Percentiles rank a stretch among this genome's conserved stretches.
Conservation (phyloP, 2,797 vertebrate genomes). For the Falco peregrinus region DNA sequence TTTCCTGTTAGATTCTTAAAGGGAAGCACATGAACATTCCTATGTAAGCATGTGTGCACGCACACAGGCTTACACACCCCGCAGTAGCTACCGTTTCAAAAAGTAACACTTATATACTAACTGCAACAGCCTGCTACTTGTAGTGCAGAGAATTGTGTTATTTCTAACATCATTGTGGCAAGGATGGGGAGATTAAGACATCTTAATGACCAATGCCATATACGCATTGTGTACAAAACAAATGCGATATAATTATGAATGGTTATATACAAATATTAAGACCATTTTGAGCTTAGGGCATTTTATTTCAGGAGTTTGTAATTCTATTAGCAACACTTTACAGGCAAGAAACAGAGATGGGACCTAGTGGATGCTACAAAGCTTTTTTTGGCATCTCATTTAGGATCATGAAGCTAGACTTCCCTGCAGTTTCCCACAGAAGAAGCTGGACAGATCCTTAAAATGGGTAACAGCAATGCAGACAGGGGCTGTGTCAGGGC, state of each 20-base stretch:
- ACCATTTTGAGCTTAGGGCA: neutral
- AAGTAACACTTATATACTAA: neutral
- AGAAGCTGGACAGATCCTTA: neutral
- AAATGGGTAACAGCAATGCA: neutral
- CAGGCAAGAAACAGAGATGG: neutral
- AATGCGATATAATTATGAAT: neutral
- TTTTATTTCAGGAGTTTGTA: neutral
- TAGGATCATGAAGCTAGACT: neutral
- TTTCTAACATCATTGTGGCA: neutral
- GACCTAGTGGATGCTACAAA: neutral
- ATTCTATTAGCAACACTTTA: neutral
- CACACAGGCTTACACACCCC: neutral
- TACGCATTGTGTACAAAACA: neutral
- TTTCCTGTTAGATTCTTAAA: neutral
- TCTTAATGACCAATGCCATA: neutral
- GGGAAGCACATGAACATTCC: neutral
- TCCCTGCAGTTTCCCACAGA: neutral
- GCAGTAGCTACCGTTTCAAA: neutral
- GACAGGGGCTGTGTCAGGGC: neutral
- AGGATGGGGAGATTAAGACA: neutral
- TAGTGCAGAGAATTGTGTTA: neutral
- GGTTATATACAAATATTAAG: neutral
- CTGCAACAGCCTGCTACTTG: neutral
- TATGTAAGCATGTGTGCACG: fast-evolving
- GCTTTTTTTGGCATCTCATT: neutral